These are phyloP conservation scores for Brachyptera risi DNA, from an alignment of 2,888 invertebrate genomes.

Conservation along the genomic window DNA sequence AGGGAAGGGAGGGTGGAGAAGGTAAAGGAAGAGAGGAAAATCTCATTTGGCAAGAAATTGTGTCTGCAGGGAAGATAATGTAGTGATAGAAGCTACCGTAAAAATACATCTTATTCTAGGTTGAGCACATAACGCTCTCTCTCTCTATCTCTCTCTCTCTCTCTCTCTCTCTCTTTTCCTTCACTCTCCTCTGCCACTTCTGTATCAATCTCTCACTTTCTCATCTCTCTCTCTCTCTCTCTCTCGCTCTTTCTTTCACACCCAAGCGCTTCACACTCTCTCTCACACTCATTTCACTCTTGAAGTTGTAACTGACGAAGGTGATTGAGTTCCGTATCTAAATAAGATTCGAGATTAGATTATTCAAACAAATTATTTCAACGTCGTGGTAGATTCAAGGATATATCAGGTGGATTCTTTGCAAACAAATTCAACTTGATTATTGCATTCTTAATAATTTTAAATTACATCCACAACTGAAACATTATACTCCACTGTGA, in stretches of 20 bases:
- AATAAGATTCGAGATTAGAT: neutral
- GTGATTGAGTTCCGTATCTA: neutral
- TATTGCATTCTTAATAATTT: too few relatives aligned
- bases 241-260: neutral
- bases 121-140: neutral
- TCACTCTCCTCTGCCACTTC: neutral
- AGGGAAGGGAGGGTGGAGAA: neutral
- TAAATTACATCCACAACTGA: too few relatives aligned
- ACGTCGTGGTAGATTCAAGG: neutral
- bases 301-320: neutral
- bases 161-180: neutral
- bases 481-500: too few relatives aligned
- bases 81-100: neutral
- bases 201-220: too few relatives aligned
- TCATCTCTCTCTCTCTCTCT: too few relatives aligned
- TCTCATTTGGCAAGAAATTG: constrained; percentile 17
- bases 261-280: too few relatives aligned
- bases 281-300: too few relatives aligned
- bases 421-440: too few relatives aligned
- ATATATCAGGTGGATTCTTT: neutral
- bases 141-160: too few relatives aligned
- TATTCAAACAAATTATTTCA: neutral
- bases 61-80: constrained; percentile 17
- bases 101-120: neutral
- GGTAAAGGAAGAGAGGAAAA: neutral